Conservation (phyloP, 2,797 vertebrate genomes). For the Lepus townsendii region DNA sequence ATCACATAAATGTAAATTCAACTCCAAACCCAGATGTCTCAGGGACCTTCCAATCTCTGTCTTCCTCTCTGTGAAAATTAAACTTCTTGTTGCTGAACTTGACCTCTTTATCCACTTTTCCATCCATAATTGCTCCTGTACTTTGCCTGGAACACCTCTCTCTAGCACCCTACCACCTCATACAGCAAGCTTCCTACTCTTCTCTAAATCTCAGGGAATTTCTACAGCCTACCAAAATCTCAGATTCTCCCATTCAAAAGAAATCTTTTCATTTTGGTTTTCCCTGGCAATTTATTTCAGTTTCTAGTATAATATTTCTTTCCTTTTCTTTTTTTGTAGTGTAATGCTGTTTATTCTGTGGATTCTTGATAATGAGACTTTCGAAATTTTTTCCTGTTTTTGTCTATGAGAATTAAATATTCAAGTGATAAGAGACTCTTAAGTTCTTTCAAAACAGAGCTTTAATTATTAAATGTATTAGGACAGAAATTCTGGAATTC, state of each 20-base stretch:
- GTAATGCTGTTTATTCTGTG: conserved; percentile 51
- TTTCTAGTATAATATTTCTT: background rate
- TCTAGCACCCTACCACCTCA: background rate
- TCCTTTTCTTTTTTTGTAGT: background rate
- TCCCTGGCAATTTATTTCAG: background rate
- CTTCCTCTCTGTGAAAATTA: background rate
- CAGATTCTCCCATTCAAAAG: background rate
- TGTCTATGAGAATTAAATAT: conserved; percentile 44
- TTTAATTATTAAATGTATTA: background rate
- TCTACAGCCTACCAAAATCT: background rate
- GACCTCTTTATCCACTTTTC: background rate
- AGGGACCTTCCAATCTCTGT: background rate
- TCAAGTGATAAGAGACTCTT: background rate
- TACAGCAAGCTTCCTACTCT: background rate
- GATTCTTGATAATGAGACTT: conserved; percentile 49
- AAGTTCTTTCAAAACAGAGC: conserved; percentile 47
- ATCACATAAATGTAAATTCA: background rate
- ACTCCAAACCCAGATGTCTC: background rate
- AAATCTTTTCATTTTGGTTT: background rate
- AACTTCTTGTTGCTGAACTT: background rate
- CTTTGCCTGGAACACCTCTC: background rate
- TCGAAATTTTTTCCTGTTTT: conserved; percentile 52
- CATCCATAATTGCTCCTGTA: too few relatives aligned
- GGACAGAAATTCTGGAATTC: background rate
- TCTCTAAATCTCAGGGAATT: background rate